Base-by-base conservation (phyloP, 1,140 invertebrate genomes). In the Drosophila auraria region DNA sequence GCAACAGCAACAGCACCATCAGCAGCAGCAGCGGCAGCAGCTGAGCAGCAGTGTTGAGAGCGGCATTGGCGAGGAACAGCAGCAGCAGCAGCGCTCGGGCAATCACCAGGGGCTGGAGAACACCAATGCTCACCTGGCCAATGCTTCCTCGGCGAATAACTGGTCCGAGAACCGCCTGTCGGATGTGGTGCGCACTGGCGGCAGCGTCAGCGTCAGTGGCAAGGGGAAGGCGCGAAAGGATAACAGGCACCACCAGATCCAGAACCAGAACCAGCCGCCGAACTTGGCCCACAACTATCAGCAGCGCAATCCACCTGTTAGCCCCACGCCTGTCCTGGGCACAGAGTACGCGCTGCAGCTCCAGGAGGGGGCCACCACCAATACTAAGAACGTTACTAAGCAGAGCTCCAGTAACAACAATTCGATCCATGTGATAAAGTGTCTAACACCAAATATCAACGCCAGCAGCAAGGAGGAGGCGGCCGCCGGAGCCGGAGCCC, bases 111-210 rank as follows among this genome's bases (percentile, higher is more conserved):
- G 82, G 49, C 44, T 63, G 38, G 81, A 82, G 54, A 68, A 40
- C 53, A 62, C 44, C 44, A 58, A 14, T 76, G 15, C 45, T 51
- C 68, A 82, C 54, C 38, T 71, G 57, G 79, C 78, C 53, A 86
- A 81, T 79, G 84, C 82, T 91, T 82, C 87, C 63, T 68, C 83
- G n/a, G 61, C 51, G 68, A 82, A 58, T 36, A 87, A 86, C 53
- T 92, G 91, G 91, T 54, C 89, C 7, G 92, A 93, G 75, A 95
- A 94, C 91, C 94, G 96, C 87, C 93, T 97, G 77, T 95, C 97
- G 5, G 97, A 97, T 93, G 96, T 97, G 38, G 97, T 97, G 23
- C 97, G 97, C 90, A 93, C 94, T 7, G 86, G 65, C 12, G 50
- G 78, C 7, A 73, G 69, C 11, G 70, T 57, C 23, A 17, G 68